Conservation (phyloP, 2,888 invertebrate genomes). For the Heliconius hortense region DNA sequence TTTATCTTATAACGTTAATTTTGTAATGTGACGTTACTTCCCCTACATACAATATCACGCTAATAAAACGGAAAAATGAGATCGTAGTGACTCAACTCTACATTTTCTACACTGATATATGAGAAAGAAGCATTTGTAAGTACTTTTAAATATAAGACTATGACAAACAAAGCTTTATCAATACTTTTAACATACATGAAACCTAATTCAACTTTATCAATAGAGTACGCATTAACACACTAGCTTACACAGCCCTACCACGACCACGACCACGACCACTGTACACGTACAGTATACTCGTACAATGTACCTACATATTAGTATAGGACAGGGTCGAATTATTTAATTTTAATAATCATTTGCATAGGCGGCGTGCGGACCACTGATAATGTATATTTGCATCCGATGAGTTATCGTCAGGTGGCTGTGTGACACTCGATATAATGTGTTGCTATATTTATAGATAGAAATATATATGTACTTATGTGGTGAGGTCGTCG, state of each 20-base stretch:
- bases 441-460: conserved; percentile 37
- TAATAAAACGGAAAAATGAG: too few relatives aligned
- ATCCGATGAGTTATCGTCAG: conserved; percentile 72
- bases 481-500: background rate
- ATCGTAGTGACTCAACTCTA: too few relatives aligned
- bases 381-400: conserved; percentile 74
- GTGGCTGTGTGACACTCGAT: conserved; percentile 50
- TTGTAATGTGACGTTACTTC: too few relatives aligned
- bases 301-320: background rate
- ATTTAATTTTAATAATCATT: conserved; percentile 80
- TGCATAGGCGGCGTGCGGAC: conserved; percentile 66
- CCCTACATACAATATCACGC: too few relatives aligned
- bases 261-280: background rate
- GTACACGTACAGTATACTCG: background rate
- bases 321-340: conserved; percentile 55
- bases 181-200: background rate
- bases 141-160: too few relatives aligned
- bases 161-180: background rate
- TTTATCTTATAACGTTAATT: too few relatives aligned
- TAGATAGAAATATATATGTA: conserved; percentile 9
- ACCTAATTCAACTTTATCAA: conserved; percentile 1
- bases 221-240: background rate
- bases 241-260: conserved; percentile 26
- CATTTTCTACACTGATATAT: too few relatives aligned
- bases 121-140: too few relatives aligned